Evolutionary conservation across 1,140 invertebrate genomes (phyloP), one percentile per base, ranked within the genome.

Genomic region (Sitophilus oryzae): DNA sequence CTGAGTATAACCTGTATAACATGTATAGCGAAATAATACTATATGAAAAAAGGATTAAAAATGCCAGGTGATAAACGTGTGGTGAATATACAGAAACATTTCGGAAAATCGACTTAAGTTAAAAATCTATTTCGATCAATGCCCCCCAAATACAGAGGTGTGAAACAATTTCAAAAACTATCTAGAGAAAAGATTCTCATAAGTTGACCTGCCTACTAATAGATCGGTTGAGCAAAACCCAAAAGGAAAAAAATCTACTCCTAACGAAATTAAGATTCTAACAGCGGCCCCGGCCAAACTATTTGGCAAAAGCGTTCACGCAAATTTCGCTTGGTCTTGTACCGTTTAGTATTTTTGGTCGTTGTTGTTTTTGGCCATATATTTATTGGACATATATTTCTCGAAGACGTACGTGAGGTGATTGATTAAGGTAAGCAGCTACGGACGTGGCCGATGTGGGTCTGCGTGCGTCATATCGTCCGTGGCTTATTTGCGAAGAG

Each of bases 351-450:
- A 54, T 54, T 54, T 54, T n/a, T n/a, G n/a, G n/a, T n/a, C 43
- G 36, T 54, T 30, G 52, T 54, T 54, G 52, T 46, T 46, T 54
- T 54, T 46, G 52, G 52, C 45, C 43, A 54, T 54, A 54, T 54
- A 54, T 54, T 54, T 54, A 54, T 54, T 54, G 44, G 34, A 43
- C 52, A 54, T 54, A 54, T 54, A 54, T 54, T 54, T 45, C 43
- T 38, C 16, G 16, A 5, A 3, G 21, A 35, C 16, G 25, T 45
- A 54, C 52, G 52, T 54, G 52, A 54, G 44, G 30, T 25, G 42
- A 54, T 46, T 54, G 44, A 40, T 54, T 54, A 54, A 54, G 44
- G n/a, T n/a, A n/a, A n/a, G n/a, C n/a, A n/a, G n/a, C n/a, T n/a
- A n/a, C 45, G 43, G 21, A 21, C 18, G n/a, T 46, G 25, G 18